phyloP scores from a whole-genome alignment of 92 coral and sea anemone genomes.

The Epizoanthus ramosus region DNA sequence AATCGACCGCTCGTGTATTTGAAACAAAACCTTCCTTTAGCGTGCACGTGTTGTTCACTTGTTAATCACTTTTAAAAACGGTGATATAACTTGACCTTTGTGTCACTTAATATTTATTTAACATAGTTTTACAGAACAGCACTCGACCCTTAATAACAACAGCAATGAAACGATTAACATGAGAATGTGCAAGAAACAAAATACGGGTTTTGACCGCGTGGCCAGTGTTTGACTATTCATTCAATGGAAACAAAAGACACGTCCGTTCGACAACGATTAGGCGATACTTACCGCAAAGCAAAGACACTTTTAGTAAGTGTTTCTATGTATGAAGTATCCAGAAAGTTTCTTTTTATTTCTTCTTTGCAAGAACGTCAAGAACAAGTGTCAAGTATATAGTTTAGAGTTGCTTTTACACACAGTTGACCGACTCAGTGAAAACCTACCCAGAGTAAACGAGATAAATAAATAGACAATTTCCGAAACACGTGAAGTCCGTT shows the following conservation, averaged over 20 bases:
- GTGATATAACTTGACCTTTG: constrained; percentile 40
- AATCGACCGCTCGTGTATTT: background rate
- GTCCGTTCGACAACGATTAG: constrained; percentile 30
- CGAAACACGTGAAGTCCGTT: constrained; percentile 2
- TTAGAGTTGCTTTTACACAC: background rate
- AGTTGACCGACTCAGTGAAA: background rate
- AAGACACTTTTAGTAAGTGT: background rate
- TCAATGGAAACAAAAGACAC: constrained; percentile 13
- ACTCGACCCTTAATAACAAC: constrained; percentile 23
- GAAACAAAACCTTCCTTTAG: background rate
- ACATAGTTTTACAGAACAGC: constrained; percentile 35
- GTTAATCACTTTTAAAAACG: constrained; percentile 25
- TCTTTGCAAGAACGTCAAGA: background rate
- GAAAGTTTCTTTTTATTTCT: background rate
- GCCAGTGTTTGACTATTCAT: constrained; percentile 27
- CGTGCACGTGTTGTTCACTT: constrained; percentile 25
- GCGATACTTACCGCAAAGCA: constrained; percentile 24
- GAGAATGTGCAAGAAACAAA: constrained; percentile 29
- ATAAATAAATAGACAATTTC: background rate
- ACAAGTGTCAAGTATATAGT: background rate
- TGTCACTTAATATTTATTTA: constrained; percentile 35
- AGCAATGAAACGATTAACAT: constrained; percentile 21
- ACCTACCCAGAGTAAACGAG: background rate
- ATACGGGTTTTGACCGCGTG: constrained; percentile 23
- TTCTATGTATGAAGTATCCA: background rate